Evolutionary conservation across 2,113 vertebrate genomes (phyloP), one percentile per base, ranked within the genome.

Genomic region (Epinephelus lanceolatus): DNA sequence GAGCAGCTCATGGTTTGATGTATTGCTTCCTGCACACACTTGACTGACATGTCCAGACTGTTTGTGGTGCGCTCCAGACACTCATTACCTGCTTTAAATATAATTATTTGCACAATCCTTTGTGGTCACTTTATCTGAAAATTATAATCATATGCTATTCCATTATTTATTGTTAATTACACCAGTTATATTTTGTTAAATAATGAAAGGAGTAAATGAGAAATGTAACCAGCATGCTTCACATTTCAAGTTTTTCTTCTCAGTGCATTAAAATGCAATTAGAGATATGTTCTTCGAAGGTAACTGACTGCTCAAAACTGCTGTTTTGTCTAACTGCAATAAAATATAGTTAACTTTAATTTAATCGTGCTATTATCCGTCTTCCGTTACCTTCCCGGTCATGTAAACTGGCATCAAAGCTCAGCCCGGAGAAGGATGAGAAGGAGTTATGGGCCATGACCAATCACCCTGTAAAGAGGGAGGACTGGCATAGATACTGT

Each of bases 401-500:
- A 59, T 90, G 82, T 89, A 82, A 89, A 83, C 71, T 86, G 70
- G 83, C 82, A 81, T 83, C 85, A 74, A 77, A 76, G 77, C 91
- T 93, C 86, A 86, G 81, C 67, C 68, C 75, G 42, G 83, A 91
- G 86, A 92, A 91, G 82, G 79, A 92, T 87, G 87, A 90, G 85
- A 75, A 19, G 37, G 82, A 69, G 81, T 92, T 94, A 94, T 94
- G 90, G 87, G 69, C 88, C 90, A 79, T 93, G 89, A 93, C 91
- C 90, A 91, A 94, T 95, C 84, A 77, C 86, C 80, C 88, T 81
- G 89, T 93, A 92, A 93, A 92, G 88, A 89, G 81, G 74, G 80
- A 83, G 91, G 85, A 62, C 27, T 90, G 90, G 89, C 81, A 72
- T 73, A 61, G 86, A 81, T 81, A 89, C 88, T 86, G 85, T 89